Percentiles rank a stretch among this genome's conserved stretches.
These are phyloP conservation scores for Labeo rohita DNA, from an alignment of 2,113 vertebrate genomes.

Conservation along the genomic window DNA sequence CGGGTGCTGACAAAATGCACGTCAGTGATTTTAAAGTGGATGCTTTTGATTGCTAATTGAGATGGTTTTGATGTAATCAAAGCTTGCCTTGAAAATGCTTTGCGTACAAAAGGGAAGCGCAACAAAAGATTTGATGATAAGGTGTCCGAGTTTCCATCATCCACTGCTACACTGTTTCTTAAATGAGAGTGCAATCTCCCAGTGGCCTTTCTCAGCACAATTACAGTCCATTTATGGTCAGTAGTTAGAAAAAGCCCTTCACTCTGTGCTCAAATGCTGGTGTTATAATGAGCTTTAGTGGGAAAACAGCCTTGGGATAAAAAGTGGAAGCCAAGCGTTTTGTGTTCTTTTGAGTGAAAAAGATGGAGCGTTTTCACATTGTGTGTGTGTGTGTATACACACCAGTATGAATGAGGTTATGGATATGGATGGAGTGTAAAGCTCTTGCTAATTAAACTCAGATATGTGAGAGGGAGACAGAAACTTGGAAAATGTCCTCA, in stretches of 20 bases:
- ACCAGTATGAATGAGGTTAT: conserved; percentile 23
- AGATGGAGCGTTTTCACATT: not conserved
- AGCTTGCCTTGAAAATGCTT: not conserved
- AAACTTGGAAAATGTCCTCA: not conserved
- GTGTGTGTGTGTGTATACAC: not conserved
- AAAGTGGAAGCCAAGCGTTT: not conserved
- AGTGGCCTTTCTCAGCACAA: not conserved
- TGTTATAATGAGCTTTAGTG: conserved; percentile 12
- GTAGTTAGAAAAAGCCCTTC: not conserved
- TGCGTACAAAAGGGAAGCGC: not conserved
- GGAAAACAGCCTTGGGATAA: not conserved
- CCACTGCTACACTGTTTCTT: not conserved
- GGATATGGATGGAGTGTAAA: conserved; percentile 20
- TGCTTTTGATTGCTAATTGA: not conserved
- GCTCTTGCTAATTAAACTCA: conserved; percentile 35
- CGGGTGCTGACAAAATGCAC: not conserved
- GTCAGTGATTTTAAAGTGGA: not conserved
- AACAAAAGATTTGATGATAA: not conserved
- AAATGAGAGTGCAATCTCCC: not conserved
- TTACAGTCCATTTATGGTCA: conserved; percentile 16
- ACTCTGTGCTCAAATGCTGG: conserved; percentile 1
- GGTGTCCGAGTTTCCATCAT: not conserved
- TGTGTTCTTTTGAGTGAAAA: not conserved
- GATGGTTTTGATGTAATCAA: not conserved
- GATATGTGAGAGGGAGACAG: not conserved